phyloP scores from a whole-genome alignment of 2,888 invertebrate species.

The Ganaspis brasiliensis region DNA sequence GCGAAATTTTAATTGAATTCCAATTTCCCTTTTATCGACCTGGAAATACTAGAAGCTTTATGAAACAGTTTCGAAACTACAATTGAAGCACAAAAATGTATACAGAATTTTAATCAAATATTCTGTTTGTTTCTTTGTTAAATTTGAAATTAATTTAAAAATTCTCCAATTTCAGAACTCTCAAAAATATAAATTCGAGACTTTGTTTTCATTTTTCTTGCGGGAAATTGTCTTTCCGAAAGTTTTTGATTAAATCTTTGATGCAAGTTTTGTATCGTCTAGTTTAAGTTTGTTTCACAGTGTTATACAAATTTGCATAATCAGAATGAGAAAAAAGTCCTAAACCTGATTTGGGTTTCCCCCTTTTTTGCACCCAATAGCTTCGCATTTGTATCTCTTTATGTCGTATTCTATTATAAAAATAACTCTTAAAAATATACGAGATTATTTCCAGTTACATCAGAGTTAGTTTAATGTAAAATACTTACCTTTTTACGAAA shows the following conservation, averaged over 20 bases:
- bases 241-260: not conserved
- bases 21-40: constrained; percentile 37
- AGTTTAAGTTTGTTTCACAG: not conserved
- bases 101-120: not conserved
- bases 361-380: not conserved
- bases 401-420: not conserved
- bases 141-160: not conserved
- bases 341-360: not conserved
- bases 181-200: constrained; percentile 5
- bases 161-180: not conserved
- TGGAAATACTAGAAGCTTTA: constrained; percentile 17
- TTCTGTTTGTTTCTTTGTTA: too few species aligned
- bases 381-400: not conserved
- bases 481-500: not conserved
- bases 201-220: not conserved
- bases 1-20: constrained; percentile 64
- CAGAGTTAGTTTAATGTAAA: not conserved
- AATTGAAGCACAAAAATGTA: not conserved
- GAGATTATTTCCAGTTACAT: not conserved
- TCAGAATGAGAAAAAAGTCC: not conserved
- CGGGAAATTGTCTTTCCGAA: not conserved
- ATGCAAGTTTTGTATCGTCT: too few species aligned
- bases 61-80: constrained; percentile 17
- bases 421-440: not conserved
- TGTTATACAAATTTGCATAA: not conserved